Evolutionary conservation across 2,113 vertebrate genomes (phyloP), one percentile per base, ranked within the genome.

Genomic region (Geococcyx californianus): DNA sequence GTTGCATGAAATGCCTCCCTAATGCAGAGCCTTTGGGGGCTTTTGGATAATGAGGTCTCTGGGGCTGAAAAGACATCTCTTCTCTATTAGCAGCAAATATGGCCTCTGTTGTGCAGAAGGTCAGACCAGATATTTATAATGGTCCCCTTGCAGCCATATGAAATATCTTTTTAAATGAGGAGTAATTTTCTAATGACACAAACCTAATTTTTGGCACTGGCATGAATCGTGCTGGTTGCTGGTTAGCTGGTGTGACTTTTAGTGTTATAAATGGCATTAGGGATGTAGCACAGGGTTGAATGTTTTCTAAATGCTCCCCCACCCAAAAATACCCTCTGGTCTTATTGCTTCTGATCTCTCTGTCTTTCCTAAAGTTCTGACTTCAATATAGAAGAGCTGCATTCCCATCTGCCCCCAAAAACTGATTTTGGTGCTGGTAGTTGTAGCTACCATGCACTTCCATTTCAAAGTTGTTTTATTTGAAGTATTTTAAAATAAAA

Each of bases 41-140:
- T 90, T 68, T 62, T 80, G 87, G 82, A 83, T 97, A 96, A 97
- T 95, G 92, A 95, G 90, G 67, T 95, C 90, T 93, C 94, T 93
- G 82, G 92, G 92, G 95, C 94, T 95, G 82, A 67, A 60, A 84
- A 95, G 75, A 80, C 84, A 84, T 90, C 80, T 91, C 93, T 79
- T 84, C 91, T 97, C 91, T 78, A 96, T 96, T 94, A 94, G 84
- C 85, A 90, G 91, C 83, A 94, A 86, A 93, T 93, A 36, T 4
- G 44, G 92, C 75, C 92, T 88, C 87, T 90, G 67, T 90, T 95
- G 82, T 93, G 87, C 82, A 67, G 74, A 89, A 95, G 93, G 93
- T 92, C 91, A 95, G 89, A 87, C 84, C 78, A 93, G 68, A 93
- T 94, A 87, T 95, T 90, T 83, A 60, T 95, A 95, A 95, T 84